Conservation (phyloP, 2,113 vertebrate genomes). For the Coptodon rendalli region DNA sequence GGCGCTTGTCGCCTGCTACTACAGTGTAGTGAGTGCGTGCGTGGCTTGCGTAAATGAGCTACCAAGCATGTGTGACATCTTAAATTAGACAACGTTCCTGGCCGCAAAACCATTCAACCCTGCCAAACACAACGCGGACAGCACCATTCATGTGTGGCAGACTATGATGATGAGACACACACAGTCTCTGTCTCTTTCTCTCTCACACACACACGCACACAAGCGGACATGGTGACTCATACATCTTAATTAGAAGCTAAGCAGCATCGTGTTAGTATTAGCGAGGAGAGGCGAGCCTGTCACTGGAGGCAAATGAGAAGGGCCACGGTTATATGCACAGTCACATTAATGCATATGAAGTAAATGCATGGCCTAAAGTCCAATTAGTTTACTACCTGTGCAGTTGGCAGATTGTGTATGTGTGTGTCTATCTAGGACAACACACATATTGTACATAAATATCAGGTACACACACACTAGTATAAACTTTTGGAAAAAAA, state of each 20-base stretch:
- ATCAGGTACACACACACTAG: background rate
- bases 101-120: slow-evolving; percentile 31
- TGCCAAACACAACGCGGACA: slow-evolving; percentile 52
- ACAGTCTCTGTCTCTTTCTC: background rate
- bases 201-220: background rate
- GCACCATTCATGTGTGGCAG: slow-evolving; percentile 45
- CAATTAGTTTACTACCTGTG: slow-evolving; percentile 34
- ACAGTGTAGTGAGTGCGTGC: slow-evolving; percentile 11
- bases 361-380: slow-evolving; percentile 14
- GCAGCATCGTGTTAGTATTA: slow-evolving; percentile 53
- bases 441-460: background rate
- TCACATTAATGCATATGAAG: background rate
- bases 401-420: background rate
- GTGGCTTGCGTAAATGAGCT: background rate
- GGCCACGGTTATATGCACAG: background rate
- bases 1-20: background rate
- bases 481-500: background rate
- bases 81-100: slow-evolving; percentile 56
- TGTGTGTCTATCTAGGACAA: background rate
- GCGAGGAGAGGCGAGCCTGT: slow-evolving; percentile 44
- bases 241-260: slow-evolving; percentile 73
- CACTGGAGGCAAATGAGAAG: slow-evolving; percentile 44
- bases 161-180: slow-evolving; percentile 32
- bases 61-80: slow-evolving; percentile 55
- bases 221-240: slow-evolving; percentile 55